Percentiles rank a stretch among this genome's conserved stretches.
phyloP scores from a whole-genome alignment of 2,888 invertebrate species.

The Troides aeacus region DNA sequence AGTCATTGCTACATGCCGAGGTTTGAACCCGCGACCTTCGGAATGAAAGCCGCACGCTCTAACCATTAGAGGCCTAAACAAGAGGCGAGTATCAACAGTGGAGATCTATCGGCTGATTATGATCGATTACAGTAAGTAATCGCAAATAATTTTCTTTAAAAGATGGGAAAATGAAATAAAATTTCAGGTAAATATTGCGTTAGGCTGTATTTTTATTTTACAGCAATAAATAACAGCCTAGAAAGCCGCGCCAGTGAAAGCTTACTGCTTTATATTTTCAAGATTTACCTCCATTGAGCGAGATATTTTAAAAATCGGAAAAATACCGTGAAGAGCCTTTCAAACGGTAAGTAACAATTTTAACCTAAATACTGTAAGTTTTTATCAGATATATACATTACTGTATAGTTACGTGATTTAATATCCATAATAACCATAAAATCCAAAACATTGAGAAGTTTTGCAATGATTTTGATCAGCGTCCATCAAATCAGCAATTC shows the following conservation, averaged over 20 bases:
- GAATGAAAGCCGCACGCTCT: no score
- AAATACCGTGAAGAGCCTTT: background rate
- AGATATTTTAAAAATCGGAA: background rate
- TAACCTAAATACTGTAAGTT: background rate
- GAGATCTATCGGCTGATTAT: no score
- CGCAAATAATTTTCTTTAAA: background rate
- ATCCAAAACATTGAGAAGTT: no score
- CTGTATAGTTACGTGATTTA: background rate
- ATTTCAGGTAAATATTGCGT: background rate
- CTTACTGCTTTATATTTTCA: slow-evolving; percentile 1
- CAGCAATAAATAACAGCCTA: slow-evolving; percentile 1
- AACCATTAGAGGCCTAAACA: no score
- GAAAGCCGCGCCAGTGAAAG: background rate
- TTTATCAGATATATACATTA: background rate
- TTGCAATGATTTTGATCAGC: no score
- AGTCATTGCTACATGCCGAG: no score
- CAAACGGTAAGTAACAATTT: background rate
- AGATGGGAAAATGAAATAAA: background rate
- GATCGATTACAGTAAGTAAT: no score
- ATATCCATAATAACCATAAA: no score
- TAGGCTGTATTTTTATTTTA: background rate
- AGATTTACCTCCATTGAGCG: background rate
- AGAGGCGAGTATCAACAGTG: no score
- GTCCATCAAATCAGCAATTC: no score
- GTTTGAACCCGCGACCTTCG: no score